Percentiles rank a stretch among this genome's conserved stretches.
Evolutionary conservation across 2,888 invertebrate genomes (phyloP).

Genomic region (Ectobius pallidus): DNA sequence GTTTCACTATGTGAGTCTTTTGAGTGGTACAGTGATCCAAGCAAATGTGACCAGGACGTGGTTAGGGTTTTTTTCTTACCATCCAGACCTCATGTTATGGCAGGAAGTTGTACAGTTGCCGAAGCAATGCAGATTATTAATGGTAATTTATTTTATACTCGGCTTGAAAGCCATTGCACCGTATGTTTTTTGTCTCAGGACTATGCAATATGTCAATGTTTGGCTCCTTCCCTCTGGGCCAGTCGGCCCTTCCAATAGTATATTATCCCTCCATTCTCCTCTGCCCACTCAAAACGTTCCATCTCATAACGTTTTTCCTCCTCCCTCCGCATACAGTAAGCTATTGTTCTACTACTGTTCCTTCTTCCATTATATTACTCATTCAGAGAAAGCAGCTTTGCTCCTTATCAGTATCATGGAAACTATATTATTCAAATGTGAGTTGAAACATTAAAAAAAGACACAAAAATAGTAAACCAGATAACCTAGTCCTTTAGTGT

Average conservation of each 20-base stretch:
- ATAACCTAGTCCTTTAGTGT: slow-evolving; percentile 42
- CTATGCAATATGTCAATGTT: slow-evolving; percentile 4
- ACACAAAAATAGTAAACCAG: slow-evolving; percentile 40
- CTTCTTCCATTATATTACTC: slow-evolving; percentile 8
- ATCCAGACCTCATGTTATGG: slow-evolving; percentile 5
- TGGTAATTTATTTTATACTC: slow-evolving; percentile 35
- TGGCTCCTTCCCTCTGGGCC: not conserved
- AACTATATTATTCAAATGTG: slow-evolving; percentile 36
- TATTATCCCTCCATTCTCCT: not conserved
- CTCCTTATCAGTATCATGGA: not conserved
- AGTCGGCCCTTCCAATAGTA: not conserved
- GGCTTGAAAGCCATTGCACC: not conserved
- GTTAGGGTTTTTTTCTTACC: not conserved
- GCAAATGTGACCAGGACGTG: not conserved
- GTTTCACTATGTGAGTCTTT: slow-evolving; percentile 4
- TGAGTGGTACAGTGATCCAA: not conserved
- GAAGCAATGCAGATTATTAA: slow-evolving; percentile 11
- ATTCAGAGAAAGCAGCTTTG: slow-evolving; percentile 10
- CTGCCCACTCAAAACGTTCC: not conserved
- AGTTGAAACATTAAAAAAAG: slow-evolving; percentile 34
- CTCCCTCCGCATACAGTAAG: not conserved
- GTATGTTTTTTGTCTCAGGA: slow-evolving; percentile 30
- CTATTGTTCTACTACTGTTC: not conserved
- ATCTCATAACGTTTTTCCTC: not conserved
- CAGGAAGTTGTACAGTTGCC: slow-evolving; percentile 29